phyloP scores from a whole-genome alignment of 1,140 invertebrate genomes.

The Chironomus tepperi region DNA sequence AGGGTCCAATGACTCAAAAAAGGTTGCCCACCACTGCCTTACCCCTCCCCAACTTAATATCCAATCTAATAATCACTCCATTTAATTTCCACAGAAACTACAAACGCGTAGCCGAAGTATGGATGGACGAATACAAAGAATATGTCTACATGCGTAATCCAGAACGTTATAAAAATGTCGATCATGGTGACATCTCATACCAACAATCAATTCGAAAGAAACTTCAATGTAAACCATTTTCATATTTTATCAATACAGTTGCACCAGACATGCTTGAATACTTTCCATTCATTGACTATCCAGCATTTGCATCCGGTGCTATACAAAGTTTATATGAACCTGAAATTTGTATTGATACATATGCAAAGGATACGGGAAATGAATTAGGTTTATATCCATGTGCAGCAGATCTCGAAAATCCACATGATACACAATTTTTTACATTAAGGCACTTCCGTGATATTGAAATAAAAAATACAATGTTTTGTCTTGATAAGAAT shows the following conservation, averaged over 20 bases:
- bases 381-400: conserved; percentile 46
- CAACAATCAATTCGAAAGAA: conserved; percentile 56
- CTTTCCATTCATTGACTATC: conserved; percentile 71
- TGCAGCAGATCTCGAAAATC: conserved; percentile 30
- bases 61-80: no score
- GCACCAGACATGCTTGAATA: conserved; percentile 66
- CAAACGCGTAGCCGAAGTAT: conserved; percentile 71
- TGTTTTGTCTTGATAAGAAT: conserved; percentile 61
- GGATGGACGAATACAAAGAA: conserved; percentile 83
- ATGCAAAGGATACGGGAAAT: conserved; percentile 52
- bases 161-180: conserved; percentile 47
- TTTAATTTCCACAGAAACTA: conserved; percentile 53
- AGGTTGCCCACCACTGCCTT: no score
- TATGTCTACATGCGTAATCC: conserved; percentile 59
- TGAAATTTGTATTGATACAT: conserved; percentile 67
- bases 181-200: conserved; percentile 59
- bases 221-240: conserved; percentile 69
- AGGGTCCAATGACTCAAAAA: no score
- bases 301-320: conserved; percentile 58
- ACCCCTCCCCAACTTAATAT: no score
- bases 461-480: conserved; percentile 52
- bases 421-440: conserved; percentile 34
- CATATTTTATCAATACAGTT: conserved; percentile 76
- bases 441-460: conserved; percentile 58
- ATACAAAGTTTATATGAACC: conserved; percentile 56